Base-by-base conservation (phyloP, 2,113 vertebrate species). In the Jacana jacana region DNA sequence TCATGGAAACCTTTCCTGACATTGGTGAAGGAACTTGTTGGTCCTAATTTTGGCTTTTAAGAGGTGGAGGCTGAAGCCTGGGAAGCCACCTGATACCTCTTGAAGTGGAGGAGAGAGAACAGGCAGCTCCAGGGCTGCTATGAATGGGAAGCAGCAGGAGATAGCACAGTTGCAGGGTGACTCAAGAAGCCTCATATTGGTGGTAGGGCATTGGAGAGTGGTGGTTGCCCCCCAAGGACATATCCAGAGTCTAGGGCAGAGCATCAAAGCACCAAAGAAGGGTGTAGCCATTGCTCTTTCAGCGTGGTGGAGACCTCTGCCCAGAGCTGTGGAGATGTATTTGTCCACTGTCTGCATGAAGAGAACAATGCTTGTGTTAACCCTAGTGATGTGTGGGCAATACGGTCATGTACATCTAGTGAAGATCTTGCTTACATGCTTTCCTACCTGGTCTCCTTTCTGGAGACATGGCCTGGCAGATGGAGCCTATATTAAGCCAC, bases 81-180 rank as follows among this genome's bases (percentile, higher is more conserved):
- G 57, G 42, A 23, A 69, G 69, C 39, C 24, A 6, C 6, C 16
- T 2, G 9, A 1, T 0, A 6, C 4, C 13, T 66, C 14, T n/a
- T 63, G 33, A 17, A 19, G 35, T 7, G 4, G 68, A 73, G 46
- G 16, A 54, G 30, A 12, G 10, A 39, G 31, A 73, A 7, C 4
- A 8, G 17, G 20, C 24, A 40, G 10, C 51, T 66, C 12, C 0
- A 3, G 52, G 17, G 20, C 30, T 77, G 57, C 64, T 52, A 39
- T 7, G 9, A 20, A 13, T 69, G 37, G 44, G 80, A 73, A 37
- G 55, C 28, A 46, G 33, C 13, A 57, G 42, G 33, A 51, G 40
- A 44, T 63, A 16, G 22, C 3, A 2, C 23, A 20, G 33, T 11
- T n/a, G 11, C 9, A 22, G 18, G 25, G 11, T 33, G 46, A 2